Base-by-base conservation (phyloP, 1,140 invertebrate species). In the Drosophila ambigua region DNA sequence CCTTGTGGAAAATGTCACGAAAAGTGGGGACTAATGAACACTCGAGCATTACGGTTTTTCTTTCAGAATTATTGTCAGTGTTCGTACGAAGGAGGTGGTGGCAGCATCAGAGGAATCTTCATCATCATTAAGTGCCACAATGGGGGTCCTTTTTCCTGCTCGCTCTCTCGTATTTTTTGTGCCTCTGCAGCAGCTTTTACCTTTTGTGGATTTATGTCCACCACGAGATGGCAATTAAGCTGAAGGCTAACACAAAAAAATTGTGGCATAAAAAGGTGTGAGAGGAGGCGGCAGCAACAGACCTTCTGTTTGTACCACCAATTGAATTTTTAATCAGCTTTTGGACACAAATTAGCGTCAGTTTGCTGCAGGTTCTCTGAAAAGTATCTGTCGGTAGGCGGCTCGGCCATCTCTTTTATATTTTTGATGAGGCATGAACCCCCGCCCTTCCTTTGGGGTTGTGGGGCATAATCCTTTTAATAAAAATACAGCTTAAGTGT, bases 251-350 rank as follows among this genome's bases (percentile, higher is more conserved):
- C 46, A 68, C 49, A 50, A 67, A 57, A 16, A 39, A 39, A 39
- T 39, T 39, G 35, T 15, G 24, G 15, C 31, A 31, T 6, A 11
- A 16, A 31, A 43, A n/a, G 57, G 0, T 23, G 57, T 53, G n/a
- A n/a, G 4, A 11, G 50, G 31, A 13, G 64, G 24, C 26, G 26
- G 15, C 35, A 39, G 15, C 35, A 39, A 3, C 4, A 4, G 3
- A 5, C 11, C 35, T 39, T 39, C 35, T 39, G 35, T 39, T 39
- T 39, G 35, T 39, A 2, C 39, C 44, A 26, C 26, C 75, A 83
- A 82, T 82, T 83, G 80, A 83, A 83, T 83, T 82, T 83, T 83
- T 83, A 82, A 82, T 82, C 74, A 83, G 69, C 69, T 79, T 39
- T 39, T 57, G 79, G 75, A 83, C 79, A 79, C 79, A 82, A 82